Base-by-base conservation (phyloP, 2,797 vertebrate genomes). In the Argentina silus region DNA sequence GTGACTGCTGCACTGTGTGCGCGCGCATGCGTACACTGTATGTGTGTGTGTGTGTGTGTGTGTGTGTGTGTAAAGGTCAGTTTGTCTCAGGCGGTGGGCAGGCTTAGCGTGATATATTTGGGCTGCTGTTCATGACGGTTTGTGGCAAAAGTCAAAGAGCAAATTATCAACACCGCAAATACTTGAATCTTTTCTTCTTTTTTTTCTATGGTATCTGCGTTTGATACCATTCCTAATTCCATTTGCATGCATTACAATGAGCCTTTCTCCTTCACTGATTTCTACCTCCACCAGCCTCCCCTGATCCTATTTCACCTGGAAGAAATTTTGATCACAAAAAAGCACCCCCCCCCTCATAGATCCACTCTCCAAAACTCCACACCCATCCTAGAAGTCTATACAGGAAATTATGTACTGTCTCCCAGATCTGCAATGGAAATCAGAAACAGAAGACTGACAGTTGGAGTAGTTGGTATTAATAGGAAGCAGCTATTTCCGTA, bases 391-490 rank as follows among this genome's bases (percentile, higher is more conserved):
- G n/a, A n/a, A 57, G n/a, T 23, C 6, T 12, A 14, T 36, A 36
- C 21, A 36, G 23, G 15, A 47, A 43, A 65, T 65, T 9, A 65
- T 45, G 17, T 27, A 61, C 10, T 47, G 44, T 53, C 65, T 67
- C 12, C 48, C 11, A 4, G 3, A 27, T 53, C 15, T 53, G 65
- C 47, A 55, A 51, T 51, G 11, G n/a, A 21, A 78, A 84, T 69
- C 79, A 82, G 79, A 74, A 83, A 79, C 67, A 69, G 63, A 84
- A 82, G 86, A 89, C 70, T 87, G 81, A 78, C 85, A 90, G 84
- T 47, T 55, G 3, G 72, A 23, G 19, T 79, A 83, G 85, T 86
- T 82, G 81, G 79, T 43, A 83, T 84, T 86, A 88, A 86, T 86
- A 70, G 70, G 76, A 36, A 81, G 74, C 60, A 69, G 50, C 72